A percentile compares a stretch with the other conserved stretches of the same genome.
These are phyloP conservation scores for Oceanodroma leucorhoa DNA, from an alignment of 2,797 vertebrate species.

Conservation along the genomic window DNA sequence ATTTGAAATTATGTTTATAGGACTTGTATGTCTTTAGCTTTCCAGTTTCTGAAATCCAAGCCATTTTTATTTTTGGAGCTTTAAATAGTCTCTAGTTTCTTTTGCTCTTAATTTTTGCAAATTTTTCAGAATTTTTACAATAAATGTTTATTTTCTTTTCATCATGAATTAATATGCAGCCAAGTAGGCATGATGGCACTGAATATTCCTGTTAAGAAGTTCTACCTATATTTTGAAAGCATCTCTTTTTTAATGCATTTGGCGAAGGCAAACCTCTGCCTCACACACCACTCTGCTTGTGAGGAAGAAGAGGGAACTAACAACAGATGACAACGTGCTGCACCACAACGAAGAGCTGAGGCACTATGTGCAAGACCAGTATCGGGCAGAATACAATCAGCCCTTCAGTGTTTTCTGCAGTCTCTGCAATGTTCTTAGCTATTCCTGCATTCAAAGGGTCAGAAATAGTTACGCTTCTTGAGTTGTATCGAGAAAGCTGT, in stretches of 20 bases:
- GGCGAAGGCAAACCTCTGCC: background rate
- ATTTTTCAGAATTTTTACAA: background rate
- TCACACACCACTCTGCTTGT: background rate
- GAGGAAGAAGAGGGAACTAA: background rate
- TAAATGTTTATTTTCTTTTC: rapidly evolving
- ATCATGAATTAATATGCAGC: background rate
- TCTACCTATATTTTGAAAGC: background rate
- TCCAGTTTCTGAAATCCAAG: background rate
- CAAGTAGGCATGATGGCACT: background rate
- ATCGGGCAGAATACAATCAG: background rate
- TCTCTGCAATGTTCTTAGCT: background rate
- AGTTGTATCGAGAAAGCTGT: background rate
- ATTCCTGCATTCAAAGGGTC: background rate
- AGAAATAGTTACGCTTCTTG: background rate
- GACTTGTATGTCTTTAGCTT: background rate
- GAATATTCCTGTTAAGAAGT: background rate
- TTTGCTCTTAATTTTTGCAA: background rate
- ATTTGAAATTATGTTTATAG: background rate
- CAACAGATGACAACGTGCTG: background rate
- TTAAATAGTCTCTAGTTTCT: background rate
- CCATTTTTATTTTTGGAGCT: background rate
- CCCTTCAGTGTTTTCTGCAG: background rate
- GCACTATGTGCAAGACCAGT: background rate
- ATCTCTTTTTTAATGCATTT: background rate
- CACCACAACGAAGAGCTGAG: rapidly evolving